These are phyloP conservation scores for Polietes domitor DNA, from an alignment of 2,888 invertebrate species.

Conservation along the genomic window DNA sequence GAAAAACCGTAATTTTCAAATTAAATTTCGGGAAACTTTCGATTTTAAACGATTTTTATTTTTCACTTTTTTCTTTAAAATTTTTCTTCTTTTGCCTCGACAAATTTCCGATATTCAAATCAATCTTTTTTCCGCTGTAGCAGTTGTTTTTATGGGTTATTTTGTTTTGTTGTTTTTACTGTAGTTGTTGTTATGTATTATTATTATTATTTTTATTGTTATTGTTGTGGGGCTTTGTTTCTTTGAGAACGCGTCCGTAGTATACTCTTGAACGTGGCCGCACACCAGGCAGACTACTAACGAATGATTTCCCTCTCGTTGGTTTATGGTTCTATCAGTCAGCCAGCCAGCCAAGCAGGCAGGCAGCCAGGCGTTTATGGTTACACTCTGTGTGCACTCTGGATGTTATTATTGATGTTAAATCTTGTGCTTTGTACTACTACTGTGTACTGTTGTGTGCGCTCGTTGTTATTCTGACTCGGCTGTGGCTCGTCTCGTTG, in stretches of 20 bases:
- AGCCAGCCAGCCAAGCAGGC: neutral
- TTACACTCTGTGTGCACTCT: conserved; percentile 22
- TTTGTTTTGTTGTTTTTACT: conserved; percentile 50
- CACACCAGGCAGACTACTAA: conserved; percentile 66
- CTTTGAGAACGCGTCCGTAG: conserved; percentile 61
- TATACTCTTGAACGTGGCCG: conserved; percentile 59
- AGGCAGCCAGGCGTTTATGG: conserved; percentile 14
- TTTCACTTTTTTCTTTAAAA: conserved; percentile 16
- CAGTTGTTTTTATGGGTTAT: conserved; percentile 30
- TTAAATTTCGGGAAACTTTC: neutral
- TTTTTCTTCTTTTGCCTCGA: neutral
- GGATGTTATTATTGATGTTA: conserved; percentile 24
- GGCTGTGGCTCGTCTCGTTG: conserved; percentile 2
- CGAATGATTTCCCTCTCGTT: conserved; percentile 67
- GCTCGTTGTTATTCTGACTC: conserved; percentile 22
- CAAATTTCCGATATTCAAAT: neutral
- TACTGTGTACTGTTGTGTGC: neutral
- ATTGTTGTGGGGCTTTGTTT: conserved; percentile 11
- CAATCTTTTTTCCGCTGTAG: neutral
- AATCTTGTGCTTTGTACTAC: conserved; percentile 1
- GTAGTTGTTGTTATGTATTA: neutral
- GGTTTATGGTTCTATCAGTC: conserved; percentile 61
- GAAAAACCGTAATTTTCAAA: conserved; percentile 11
- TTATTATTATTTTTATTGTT: conserved; percentile 38
- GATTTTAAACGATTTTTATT: neutral